These are phyloP conservation scores for Laterallus jamaicensis DNA, from an alignment of 2,113 vertebrate species.

Conservation along the genomic window DNA sequence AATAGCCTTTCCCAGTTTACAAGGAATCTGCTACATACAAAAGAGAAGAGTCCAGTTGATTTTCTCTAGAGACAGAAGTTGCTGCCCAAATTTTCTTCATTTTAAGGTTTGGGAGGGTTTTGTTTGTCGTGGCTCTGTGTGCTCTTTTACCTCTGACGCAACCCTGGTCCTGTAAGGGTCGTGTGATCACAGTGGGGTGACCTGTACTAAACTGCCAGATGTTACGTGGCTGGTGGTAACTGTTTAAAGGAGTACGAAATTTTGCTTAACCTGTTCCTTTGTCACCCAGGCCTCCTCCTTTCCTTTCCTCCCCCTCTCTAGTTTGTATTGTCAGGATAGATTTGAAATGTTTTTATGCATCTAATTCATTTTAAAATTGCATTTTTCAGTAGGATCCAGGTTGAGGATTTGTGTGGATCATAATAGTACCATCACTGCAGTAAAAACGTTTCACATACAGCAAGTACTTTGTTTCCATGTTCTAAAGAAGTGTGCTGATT, in stretches of 20 bases:
- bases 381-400: background rate
- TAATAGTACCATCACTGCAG: background rate
- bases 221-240: background rate
- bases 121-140: background rate
- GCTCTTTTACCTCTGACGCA: background rate
- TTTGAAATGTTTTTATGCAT: background rate
- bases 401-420: background rate
- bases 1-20: background rate
- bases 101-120: background rate
- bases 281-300: rapidly evolving
- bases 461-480: background rate
- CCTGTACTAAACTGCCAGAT: constrained; percentile 34
- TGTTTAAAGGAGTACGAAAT: background rate
- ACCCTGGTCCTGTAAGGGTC: background rate
- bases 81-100: background rate
- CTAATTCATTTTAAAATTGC: background rate
- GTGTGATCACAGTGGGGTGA: constrained; percentile 61
- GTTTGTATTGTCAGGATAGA: background rate
- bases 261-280: background rate
- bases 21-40: background rate
- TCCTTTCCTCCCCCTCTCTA: background rate
- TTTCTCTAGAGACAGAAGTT: background rate
- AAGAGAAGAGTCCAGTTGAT: background rate
- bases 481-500: background rate
- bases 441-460: background rate